A percentile compares a stretch with the other conserved stretches of the same genome.
These are phyloP conservation scores for Spermophilus dauricus DNA, from an alignment of 2,113 vertebrate genomes.

Conservation along the genomic window DNA sequence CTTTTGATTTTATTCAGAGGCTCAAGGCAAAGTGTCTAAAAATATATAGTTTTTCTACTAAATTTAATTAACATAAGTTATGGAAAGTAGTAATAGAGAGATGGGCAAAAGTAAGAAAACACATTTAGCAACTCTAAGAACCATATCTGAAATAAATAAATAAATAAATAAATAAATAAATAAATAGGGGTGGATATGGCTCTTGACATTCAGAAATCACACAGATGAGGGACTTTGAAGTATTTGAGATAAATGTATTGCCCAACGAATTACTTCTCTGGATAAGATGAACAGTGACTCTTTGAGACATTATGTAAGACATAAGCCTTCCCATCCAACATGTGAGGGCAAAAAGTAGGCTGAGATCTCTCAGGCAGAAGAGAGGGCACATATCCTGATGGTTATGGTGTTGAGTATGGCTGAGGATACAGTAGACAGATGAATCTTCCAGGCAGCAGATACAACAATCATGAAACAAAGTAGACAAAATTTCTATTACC, in stretches of 20 bases:
- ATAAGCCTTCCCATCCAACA: no score
- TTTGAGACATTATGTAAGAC: no score
- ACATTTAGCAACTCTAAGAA: not conserved
- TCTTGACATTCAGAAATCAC: no score
- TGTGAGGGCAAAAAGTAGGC: not conserved
- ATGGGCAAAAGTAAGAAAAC: not conserved
- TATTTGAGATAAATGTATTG: not conserved
- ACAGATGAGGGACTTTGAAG: not conserved
- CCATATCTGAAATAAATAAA: not conserved
- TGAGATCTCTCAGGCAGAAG: not conserved
- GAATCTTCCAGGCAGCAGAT: not conserved
- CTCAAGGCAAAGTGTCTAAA: not conserved
- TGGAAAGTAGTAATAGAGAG: not conserved
- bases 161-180: no score
- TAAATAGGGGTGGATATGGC: no score
- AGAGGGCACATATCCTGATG: not conserved
- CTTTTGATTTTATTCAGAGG: not conserved
- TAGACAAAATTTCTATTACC: not conserved
- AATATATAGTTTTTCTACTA: not conserved
- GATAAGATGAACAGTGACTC: not conserved
- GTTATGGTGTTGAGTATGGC: not conserved
- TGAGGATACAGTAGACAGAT: not conserved
- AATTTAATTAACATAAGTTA: not conserved
- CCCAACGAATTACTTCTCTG: not conserved
- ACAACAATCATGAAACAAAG: not conserved